Conservation (phyloP, 2,797 vertebrate genomes). For the Melanotaenia parkinsoni region DNA sequence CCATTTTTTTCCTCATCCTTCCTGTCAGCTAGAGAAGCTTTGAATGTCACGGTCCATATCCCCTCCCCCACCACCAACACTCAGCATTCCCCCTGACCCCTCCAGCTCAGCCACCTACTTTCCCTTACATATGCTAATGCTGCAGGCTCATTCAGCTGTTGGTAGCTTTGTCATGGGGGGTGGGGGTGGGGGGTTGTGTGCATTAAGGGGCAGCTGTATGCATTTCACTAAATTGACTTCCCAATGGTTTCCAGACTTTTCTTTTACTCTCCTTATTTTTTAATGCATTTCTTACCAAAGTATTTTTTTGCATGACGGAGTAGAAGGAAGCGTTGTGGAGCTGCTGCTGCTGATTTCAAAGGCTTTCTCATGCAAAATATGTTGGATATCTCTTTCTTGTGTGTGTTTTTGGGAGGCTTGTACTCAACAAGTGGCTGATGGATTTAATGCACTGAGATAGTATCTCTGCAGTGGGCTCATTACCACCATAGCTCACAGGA, state of each 20-base stretch:
- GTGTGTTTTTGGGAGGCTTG: slow-evolving; percentile 45
- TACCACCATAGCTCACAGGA: slow-evolving; percentile 55
- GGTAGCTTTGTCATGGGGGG: slow-evolving; percentile 71
- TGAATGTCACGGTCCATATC: slow-evolving; percentile 80
- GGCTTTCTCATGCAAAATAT: slow-evolving; percentile 44
- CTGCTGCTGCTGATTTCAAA: slow-evolving; percentile 47
- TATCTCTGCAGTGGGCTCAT: slow-evolving; percentile 60
- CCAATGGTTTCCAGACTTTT: slow-evolving; percentile 58
- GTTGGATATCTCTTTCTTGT: slow-evolving; percentile 34
- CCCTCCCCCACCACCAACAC: slow-evolving; percentile 58
- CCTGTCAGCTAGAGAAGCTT: slow-evolving; percentile 71
- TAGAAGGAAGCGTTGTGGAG: slow-evolving; percentile 11
- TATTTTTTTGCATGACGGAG: slow-evolving; percentile 33
- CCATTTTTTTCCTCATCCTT: slow-evolving; percentile 57
- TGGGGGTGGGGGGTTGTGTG: slow-evolving; percentile 55
- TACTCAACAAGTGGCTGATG: slow-evolving; percentile 80
- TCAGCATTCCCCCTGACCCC: slow-evolving; percentile 58
- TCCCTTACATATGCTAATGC: slow-evolving; percentile 85
- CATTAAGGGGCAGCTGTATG: slow-evolving; percentile 80
- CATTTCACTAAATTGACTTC: slow-evolving; percentile 76
- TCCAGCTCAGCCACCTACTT: slow-evolving; percentile 74
- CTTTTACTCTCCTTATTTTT: slow-evolving; percentile 36
- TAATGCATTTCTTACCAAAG: slow-evolving; percentile 15
- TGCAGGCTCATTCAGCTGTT: slow-evolving; percentile 77
- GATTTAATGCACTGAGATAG: slow-evolving; percentile 75